phyloP scores from a whole-genome alignment of 2,797 vertebrate genomes.

The Acridotheres tristis region DNA sequence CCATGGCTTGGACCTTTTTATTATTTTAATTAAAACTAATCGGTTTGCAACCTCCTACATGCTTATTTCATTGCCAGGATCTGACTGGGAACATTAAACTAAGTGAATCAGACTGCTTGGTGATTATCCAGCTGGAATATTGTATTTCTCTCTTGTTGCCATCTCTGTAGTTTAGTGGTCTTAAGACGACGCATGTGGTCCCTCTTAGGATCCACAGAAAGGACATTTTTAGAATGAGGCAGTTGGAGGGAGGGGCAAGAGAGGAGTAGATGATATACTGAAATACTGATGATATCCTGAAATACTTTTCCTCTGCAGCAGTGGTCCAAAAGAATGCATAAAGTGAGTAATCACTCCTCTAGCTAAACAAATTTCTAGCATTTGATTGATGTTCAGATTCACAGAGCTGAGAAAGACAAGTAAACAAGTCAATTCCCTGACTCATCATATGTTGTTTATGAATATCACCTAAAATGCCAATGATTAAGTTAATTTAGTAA shows the following conservation, averaged over 20 bases:
- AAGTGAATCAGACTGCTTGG: conserved; percentile 63
- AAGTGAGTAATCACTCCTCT: neutral
- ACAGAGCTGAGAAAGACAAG: conserved; percentile 4
- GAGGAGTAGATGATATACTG: neutral
- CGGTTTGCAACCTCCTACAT: conserved; percentile 41
- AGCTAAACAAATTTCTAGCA: conserved; percentile 11
- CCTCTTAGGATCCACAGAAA: neutral
- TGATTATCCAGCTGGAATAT: conserved; percentile 60
- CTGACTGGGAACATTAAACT: conserved; percentile 59
- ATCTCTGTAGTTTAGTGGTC: conserved; percentile 29
- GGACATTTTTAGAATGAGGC: neutral
- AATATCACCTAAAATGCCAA: conserved; percentile 11
- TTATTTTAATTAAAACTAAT: conserved; percentile 63
- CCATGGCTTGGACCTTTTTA: conserved; percentile 3
- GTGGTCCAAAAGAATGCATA: neutral
- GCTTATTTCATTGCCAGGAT: conserved; percentile 57
- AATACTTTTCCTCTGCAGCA: neutral
- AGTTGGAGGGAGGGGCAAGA: neutral
- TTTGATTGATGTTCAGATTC: conserved; percentile 37
- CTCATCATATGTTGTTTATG: neutral
- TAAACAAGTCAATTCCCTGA: conserved; percentile 37
- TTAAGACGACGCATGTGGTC: neutral
- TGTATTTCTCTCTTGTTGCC: conserved; percentile 33
- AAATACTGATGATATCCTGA: neutral
- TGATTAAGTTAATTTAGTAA: conserved; percentile 42